These are phyloP conservation scores for Zapornia atra DNA, from an alignment of 2,113 vertebrate species.

Conservation along the genomic window DNA sequence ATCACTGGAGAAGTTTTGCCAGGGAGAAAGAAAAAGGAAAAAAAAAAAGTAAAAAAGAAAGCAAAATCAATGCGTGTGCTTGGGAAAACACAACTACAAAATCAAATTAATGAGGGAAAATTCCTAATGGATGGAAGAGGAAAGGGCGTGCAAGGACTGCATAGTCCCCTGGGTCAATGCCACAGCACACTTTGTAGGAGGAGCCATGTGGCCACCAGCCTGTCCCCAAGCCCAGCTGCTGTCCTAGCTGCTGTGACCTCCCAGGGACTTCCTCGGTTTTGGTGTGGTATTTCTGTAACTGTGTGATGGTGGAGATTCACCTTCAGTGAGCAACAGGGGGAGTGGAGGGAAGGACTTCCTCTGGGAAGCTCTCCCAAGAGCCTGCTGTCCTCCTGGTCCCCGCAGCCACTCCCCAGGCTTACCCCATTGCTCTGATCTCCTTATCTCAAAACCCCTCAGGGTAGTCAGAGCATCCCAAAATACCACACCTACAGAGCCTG, in stretches of 20 bases:
- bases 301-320: neutral
- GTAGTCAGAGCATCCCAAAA: neutral
- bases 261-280: rapidly evolving
- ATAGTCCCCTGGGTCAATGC: neutral
- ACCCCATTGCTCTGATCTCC: rapidly evolving
- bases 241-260: rapidly evolving
- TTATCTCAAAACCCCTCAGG: neutral
- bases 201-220: neutral
- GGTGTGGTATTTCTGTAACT: neutral
- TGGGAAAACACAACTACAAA: constrained; percentile 4
- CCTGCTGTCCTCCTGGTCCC: neutral
- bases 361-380: neutral
- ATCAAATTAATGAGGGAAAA: neutral
- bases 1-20: neutral
- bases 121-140: neutral
- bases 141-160: neutral
- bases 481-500: neutral
- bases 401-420: neutral
- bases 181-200: neutral
- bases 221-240: neutral
- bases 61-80: neutral
- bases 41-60: neutral
- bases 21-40: neutral
- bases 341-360: neutral
- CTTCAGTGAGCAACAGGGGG: rapidly evolving